Conservation (phyloP, 2,888 invertebrate genomes). For the Norana najaformis region DNA sequence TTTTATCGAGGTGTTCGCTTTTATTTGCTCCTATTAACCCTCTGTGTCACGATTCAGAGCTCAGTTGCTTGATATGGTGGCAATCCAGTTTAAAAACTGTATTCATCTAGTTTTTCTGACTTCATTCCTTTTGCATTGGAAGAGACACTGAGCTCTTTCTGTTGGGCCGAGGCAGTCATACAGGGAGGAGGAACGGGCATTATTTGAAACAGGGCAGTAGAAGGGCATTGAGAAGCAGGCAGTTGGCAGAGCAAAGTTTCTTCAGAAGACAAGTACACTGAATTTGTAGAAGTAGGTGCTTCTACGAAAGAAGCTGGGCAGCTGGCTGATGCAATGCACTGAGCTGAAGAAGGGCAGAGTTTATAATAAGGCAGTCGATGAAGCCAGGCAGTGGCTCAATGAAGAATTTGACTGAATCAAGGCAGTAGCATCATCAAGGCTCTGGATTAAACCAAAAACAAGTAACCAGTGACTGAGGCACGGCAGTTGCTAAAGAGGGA, state of each 20-base stretch:
- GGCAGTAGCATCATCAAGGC: too few species aligned
- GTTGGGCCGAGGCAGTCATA: too few species aligned
- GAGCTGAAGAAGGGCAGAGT: background rate
- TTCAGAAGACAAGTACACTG: background rate
- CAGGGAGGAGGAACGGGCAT: too few species aligned
- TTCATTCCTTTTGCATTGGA: background rate
- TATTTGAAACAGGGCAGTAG: too few species aligned
- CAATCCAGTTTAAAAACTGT: background rate
- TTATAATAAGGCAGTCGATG: background rate
- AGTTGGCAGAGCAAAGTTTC: background rate
- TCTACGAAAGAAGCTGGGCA: background rate
- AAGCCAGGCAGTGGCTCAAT: too few species aligned
- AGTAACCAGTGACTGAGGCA: background rate
- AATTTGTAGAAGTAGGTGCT: background rate
- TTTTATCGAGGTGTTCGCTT: background rate
- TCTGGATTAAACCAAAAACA: too few species aligned
- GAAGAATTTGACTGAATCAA: too few species aligned
- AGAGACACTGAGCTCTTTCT: background rate
- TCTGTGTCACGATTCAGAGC: background rate
- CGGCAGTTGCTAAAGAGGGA: background rate
- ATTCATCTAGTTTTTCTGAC: background rate
- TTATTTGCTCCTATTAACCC: background rate
- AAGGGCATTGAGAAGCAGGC: background rate
- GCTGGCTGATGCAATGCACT: background rate
- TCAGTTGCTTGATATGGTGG: background rate